Base-by-base conservation (phyloP, 1,140 invertebrate species). In the Pseudobourletiella spinata region DNA sequence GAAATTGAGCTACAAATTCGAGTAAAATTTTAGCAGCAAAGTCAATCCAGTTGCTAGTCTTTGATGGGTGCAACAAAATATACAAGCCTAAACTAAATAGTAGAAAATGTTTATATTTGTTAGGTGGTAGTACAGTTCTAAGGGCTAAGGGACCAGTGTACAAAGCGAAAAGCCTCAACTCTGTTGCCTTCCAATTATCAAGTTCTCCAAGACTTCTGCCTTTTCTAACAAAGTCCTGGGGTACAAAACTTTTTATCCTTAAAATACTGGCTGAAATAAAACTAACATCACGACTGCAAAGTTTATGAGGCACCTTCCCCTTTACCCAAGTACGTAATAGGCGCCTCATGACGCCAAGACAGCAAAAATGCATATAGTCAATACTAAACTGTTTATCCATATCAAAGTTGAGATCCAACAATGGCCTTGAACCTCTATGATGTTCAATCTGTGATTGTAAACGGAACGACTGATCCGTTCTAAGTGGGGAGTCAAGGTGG, bases 1-100 rank as follows among this genome's bases (percentile, higher is more conserved):
- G 51, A 43, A 59, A 59, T n/a, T 68, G 43, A 20, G 59, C 26
- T n/a, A 76, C 72, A 74, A 76, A 76, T 18, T 62, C 42, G 25
- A 43, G 8, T 26, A 76, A 46, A 11, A 75, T 61, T 4, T 59
- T 30, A 26, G 71, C 55, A 15, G 74, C 72, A 70, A 71, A 72
- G 20, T 68, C 42, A 48, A 56, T 61, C 56, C 57, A 61, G 1
- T 46, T 20, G 15, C 16, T 4, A 15, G n/a, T 35, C 1, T 54
- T 55, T 25, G 30, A 51, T 15, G 42, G 26, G 1, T 50, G 54
- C n/a, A 59, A 20, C 14, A 68, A 29, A 60, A 73, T 66, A 16
- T 56, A 44, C 22, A 68, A 60, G 14, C 66, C 67, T 51, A 43
- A 59, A 60, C 67, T 63, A 25, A 70, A 39, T 1, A 55, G 8